Evolutionary conservation across 2,888 invertebrate species (phyloP).

Genomic region (Thymelicus sylvestris): DNA sequence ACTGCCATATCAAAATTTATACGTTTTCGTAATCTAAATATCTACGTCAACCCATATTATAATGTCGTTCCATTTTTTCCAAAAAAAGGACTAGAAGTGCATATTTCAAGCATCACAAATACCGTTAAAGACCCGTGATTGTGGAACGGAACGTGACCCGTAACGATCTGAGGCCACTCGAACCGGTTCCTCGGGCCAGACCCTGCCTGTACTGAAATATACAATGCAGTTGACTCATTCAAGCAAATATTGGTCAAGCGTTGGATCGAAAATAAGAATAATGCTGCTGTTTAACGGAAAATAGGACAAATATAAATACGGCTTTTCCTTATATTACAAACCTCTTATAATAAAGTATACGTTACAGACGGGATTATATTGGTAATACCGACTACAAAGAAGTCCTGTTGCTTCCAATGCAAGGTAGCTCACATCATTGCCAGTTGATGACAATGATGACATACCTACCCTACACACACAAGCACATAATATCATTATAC

Average conservation of each 20-base stretch:
- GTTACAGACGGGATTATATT: too few relatives aligned
- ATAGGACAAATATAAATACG: too few relatives aligned
- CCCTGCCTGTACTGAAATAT: slow-evolving; percentile 1
- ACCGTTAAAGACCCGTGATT: background rate
- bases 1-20: too few relatives aligned
- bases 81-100: background rate
- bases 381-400: too few relatives aligned
- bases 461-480: too few relatives aligned
- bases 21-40: too few relatives aligned
- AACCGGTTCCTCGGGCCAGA: background rate
- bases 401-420: too few relatives aligned
- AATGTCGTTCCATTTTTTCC: background rate
- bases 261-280: background rate
- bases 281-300: background rate
- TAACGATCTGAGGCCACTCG: background rate
- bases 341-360: too few relatives aligned
- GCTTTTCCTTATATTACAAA: too few relatives aligned
- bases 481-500: too few relatives aligned
- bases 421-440: too few relatives aligned
- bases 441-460: too few relatives aligned
- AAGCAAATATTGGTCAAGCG: slow-evolving; percentile 8
- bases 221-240: slow-evolving; percentile 8
- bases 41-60: background rate
- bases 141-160: background rate
- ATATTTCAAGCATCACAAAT: background rate